A percentile compares a stretch with the other conserved stretches of the same genome.
Conservation (phyloP, 2,113 vertebrate species). For the Protobothrops flavoviridis region DNA sequence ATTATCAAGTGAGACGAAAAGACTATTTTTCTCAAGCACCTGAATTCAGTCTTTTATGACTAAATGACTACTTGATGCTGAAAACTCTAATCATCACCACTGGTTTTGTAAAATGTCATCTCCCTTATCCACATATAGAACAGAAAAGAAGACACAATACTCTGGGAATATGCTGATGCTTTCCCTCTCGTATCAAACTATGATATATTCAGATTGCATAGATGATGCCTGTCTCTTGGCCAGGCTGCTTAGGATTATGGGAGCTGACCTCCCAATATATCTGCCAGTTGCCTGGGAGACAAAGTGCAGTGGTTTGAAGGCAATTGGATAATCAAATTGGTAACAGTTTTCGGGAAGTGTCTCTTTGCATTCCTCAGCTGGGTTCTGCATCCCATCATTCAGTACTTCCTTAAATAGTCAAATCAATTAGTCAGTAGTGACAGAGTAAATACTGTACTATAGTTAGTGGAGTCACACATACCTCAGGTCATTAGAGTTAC, state of each 20-base stretch:
- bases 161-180: conserved; percentile 22
- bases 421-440: neutral
- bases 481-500: neutral
- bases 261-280: neutral
- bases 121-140: conserved; percentile 58
- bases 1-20: conserved; percentile 67
- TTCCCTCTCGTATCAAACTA: neutral
- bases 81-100: conserved; percentile 71
- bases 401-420: neutral
- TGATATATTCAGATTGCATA: neutral
- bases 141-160: conserved; percentile 46
- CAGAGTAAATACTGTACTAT: neutral
- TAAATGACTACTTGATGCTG: conserved; percentile 67
- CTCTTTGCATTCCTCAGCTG: neutral
- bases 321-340: neutral
- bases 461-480: neutral
- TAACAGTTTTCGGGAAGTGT: neutral
- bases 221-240: neutral
- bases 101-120: conserved; percentile 70
- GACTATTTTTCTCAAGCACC: conserved; percentile 65
- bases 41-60: conserved; percentile 64
- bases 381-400: neutral
- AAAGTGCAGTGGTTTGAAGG: neutral
- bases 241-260: neutral
- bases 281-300: neutral